Conservation (phyloP, 2,888 invertebrate species). For the Elysia crispata region DNA sequence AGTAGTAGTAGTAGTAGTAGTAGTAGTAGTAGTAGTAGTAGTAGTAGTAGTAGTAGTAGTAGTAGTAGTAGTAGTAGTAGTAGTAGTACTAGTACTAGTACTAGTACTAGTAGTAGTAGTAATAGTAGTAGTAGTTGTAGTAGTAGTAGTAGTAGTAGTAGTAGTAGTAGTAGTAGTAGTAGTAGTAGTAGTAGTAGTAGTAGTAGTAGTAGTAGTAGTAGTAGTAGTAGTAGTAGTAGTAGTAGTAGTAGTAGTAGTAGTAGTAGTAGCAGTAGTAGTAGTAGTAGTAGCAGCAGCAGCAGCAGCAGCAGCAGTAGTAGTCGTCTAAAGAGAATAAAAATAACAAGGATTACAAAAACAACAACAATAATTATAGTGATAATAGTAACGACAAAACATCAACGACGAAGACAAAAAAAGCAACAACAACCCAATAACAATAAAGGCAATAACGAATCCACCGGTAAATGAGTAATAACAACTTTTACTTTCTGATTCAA, state of each 20-base stretch:
- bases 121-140: constrained; percentile 5
- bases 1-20: constrained; percentile 10
- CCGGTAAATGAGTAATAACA: no score
- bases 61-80: constrained; percentile 5
- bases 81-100: not conserved
- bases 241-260: constrained; percentile 10
- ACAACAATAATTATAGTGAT: no score
- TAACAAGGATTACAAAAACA: no score
- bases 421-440: no score
- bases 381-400: not conserved
- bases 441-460: no score
- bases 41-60: constrained; percentile 9
- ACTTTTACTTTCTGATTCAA: no score
- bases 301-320: not conserved
- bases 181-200: not conserved
- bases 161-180: constrained; percentile 4
- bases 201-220: constrained; percentile 9
- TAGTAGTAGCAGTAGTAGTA: constrained; percentile 10
- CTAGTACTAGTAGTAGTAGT: constrained; percentile 6
- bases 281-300: not conserved
- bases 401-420: no score
- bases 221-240: constrained; percentile 10
- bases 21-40: constrained; percentile 14
- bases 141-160: constrained; percentile 4
- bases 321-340: not conserved